Evolutionary conservation across 1,140 invertebrate genomes (phyloP).

Genomic region (Paraescarpia echinospica): DNA sequence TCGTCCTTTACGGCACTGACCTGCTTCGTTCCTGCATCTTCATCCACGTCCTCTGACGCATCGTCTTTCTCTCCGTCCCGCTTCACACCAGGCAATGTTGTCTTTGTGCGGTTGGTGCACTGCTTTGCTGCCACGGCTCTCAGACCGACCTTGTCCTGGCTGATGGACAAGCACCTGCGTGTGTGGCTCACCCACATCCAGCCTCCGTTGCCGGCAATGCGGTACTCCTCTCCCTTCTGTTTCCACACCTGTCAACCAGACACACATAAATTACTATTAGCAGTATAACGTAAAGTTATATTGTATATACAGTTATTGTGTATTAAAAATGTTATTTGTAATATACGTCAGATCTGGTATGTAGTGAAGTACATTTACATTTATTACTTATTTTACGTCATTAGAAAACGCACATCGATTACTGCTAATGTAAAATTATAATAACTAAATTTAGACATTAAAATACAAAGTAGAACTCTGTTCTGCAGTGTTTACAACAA

Average conservation of each 20-base stretch:
- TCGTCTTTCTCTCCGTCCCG: background rate
- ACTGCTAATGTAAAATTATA: too few species aligned
- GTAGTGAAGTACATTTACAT: too few species aligned
- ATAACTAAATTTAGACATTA: too few species aligned
- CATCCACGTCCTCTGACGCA: constrained; percentile 4
- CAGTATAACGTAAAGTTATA: too few species aligned
- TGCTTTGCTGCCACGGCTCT: constrained; percentile 40
- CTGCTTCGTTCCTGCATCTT: constrained; percentile 12
- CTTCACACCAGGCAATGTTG: background rate
- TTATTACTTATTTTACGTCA: too few species aligned
- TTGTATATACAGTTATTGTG: too few species aligned
- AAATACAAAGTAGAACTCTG: too few species aligned
- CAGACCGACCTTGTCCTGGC: constrained; percentile 50
- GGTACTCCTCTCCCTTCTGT: constrained; percentile 96
- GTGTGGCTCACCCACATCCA: constrained; percentile 84
- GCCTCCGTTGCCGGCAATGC: constrained; percentile 91
- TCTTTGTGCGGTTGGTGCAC: constrained; percentile 26
- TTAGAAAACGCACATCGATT: too few species aligned
- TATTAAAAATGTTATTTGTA: too few species aligned
- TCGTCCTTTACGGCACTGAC: constrained; percentile 9
- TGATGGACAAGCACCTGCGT: constrained; percentile 32
- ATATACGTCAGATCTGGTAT: too few species aligned
- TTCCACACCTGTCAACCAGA: constrained; percentile 68
- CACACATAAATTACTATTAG: background rate
- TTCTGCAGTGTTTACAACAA: too few species aligned